Evolutionary conservation across 2,113 vertebrate species (phyloP).

Genomic region (Craseonycteris thonglongyai): DNA sequence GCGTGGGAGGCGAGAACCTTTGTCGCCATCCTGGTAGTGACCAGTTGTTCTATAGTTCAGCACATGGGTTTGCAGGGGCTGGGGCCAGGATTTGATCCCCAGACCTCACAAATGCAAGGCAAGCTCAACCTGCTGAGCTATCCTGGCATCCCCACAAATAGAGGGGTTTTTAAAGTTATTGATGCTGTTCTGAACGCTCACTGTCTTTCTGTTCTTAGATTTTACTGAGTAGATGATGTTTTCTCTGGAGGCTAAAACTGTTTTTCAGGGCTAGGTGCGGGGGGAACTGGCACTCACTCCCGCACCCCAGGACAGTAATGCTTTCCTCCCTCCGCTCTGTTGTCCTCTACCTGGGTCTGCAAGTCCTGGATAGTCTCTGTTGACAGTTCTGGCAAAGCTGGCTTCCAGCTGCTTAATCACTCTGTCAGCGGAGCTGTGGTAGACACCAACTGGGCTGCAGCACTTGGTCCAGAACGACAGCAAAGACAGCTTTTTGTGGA

Average conservation of each 20-base stretch:
- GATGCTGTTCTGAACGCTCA: background rate
- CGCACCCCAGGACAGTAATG: accelerated
- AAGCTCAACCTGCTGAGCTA: no score
- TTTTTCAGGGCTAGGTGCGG: background rate
- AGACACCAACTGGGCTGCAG: conserved; percentile 84
- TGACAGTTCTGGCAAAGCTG: conserved; percentile 81
- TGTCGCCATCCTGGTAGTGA: no score
- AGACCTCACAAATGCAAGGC: no score
- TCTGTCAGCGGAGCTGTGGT: conserved; percentile 90
- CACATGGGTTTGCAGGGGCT: no score
- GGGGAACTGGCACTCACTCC: accelerated
- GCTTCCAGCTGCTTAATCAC: conserved; percentile 87
- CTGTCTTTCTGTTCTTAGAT: background rate
- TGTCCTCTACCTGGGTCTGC: conserved; percentile 84
- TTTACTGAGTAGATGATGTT: background rate
- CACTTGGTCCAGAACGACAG: conserved; percentile 94
- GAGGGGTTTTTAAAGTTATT: no score
- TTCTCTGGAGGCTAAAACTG: background rate
- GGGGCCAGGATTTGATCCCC: no score
- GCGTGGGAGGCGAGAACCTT: no score
- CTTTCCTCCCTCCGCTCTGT: background rate
- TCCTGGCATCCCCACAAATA: no score
- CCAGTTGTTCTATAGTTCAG: no score
- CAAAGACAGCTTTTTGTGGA: conserved; percentile 85
- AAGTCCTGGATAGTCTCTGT: conserved; percentile 84